phyloP scores from a whole-genome alignment of 2,113 vertebrate species.

The Tricholaema leucomelas region DNA sequence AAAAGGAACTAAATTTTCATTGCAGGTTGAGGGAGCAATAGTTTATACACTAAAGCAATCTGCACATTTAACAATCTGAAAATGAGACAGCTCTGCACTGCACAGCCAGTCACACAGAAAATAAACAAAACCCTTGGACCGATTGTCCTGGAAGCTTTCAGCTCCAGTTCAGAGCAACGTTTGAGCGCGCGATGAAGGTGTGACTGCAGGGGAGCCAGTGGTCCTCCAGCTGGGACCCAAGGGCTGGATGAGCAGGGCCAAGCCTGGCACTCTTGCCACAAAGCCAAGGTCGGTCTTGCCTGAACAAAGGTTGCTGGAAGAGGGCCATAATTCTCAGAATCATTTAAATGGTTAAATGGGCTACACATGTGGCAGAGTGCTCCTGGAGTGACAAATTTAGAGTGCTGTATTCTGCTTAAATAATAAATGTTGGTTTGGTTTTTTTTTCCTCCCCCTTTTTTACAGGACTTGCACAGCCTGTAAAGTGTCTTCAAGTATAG shows the following conservation, averaged over 20 bases:
- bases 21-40: not conserved
- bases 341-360: constrained; percentile 55
- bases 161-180: not conserved
- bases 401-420: constrained; percentile 52
- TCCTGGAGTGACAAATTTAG: constrained; percentile 46
- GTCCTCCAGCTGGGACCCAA: not conserved
- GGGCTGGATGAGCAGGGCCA: not conserved
- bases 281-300: not conserved
- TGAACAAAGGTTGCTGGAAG: constrained; percentile 13
- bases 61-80: not conserved
- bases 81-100: not conserved
- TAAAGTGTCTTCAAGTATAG: constrained; percentile 27
- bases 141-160: not conserved
- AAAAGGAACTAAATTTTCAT: constrained; percentile 13
- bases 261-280: not conserved
- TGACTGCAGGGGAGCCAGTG: not conserved
- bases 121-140: not conserved
- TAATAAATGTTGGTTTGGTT: constrained; percentile 42
- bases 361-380: constrained; percentile 44
- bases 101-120: not conserved
- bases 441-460: not conserved
- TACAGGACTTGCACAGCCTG: not conserved
- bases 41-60: not conserved
- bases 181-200: not conserved
- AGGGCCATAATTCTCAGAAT: constrained; percentile 8